phyloP scores from a whole-genome alignment of 2,888 invertebrate genomes.

The Bellardia pandia region DNA sequence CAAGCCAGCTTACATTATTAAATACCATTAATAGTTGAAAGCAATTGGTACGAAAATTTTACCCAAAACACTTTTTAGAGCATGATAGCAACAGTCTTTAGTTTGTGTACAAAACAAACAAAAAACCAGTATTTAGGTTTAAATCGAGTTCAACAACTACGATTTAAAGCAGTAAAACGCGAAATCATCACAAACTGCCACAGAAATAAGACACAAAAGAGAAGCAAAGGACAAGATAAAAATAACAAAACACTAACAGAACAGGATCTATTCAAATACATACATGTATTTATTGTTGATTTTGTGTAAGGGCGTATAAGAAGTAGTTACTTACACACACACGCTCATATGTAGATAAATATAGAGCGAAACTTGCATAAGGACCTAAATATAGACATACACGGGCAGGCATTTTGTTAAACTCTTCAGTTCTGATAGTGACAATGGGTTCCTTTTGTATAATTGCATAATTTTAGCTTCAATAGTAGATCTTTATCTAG shows the following conservation, averaged over 20 bases:
- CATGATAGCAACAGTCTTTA: no score
- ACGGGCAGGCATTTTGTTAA: not conserved
- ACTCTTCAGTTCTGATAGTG: no score
- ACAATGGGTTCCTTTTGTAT: no score
- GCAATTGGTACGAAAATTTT: no score
- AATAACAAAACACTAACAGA: not conserved
- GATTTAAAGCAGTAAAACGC: not conserved
- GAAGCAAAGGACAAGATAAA: not conserved
- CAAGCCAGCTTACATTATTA: no score
- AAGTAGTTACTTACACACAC: not conserved
- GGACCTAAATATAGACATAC: not conserved
- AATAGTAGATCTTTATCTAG: no score
- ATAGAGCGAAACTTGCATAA: conserved; percentile 5
- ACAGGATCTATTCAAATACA: not conserved
- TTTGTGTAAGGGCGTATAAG: not conserved
- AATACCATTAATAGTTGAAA: no score
- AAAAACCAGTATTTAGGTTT: no score
- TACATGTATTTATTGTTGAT: not conserved
- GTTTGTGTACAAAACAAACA: no score
- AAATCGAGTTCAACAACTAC: no score
- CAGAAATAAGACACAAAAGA: not conserved
- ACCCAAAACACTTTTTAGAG: no score
- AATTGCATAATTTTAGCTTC: no score
- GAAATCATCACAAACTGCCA: not conserved
- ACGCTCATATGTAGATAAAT: not conserved